Conservation (phyloP, 2,797 vertebrate species). For the Anniella stebbinsi region DNA sequence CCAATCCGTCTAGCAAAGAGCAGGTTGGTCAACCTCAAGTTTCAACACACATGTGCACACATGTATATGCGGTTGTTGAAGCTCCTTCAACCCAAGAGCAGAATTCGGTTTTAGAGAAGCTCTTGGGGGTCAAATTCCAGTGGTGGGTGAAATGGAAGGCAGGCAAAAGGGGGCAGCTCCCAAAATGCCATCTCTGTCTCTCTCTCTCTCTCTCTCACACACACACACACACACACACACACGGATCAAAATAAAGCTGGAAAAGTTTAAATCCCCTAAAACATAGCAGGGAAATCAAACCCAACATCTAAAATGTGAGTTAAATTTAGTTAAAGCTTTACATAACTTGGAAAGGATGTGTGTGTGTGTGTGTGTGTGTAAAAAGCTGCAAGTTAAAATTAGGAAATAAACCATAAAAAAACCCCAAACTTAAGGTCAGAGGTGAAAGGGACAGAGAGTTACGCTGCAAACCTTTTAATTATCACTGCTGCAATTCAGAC, state of each 20-base stretch:
- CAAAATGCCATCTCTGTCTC: too few relatives aligned
- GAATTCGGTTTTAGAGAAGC: too few relatives aligned
- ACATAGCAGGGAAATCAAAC: neutral
- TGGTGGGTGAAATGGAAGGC: too few relatives aligned
- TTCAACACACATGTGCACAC: too few relatives aligned
- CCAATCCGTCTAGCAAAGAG: neutral
- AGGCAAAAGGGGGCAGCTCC: too few relatives aligned
- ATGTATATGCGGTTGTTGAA: too few relatives aligned
- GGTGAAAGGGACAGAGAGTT: neutral
- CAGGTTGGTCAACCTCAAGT: neutral
- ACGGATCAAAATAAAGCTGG: neutral
- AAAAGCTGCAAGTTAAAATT: neutral
- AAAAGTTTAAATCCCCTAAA: neutral
- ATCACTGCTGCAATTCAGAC: neutral
- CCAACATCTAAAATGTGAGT: neutral
- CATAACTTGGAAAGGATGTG: neutral
- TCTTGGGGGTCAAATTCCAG: too few relatives aligned
- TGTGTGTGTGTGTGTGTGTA: neutral
- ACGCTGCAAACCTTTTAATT: slow-evolving; percentile 15
- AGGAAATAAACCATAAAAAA: neutral
- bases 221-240: neutral
- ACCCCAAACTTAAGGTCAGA: neutral
- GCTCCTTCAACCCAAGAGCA: too few relatives aligned
- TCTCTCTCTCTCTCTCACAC: too few relatives aligned
- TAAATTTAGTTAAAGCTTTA: neutral